Conservation (phyloP, 2,113 vertebrate genomes). For the Ptilorrhoa leucosticta region DNA sequence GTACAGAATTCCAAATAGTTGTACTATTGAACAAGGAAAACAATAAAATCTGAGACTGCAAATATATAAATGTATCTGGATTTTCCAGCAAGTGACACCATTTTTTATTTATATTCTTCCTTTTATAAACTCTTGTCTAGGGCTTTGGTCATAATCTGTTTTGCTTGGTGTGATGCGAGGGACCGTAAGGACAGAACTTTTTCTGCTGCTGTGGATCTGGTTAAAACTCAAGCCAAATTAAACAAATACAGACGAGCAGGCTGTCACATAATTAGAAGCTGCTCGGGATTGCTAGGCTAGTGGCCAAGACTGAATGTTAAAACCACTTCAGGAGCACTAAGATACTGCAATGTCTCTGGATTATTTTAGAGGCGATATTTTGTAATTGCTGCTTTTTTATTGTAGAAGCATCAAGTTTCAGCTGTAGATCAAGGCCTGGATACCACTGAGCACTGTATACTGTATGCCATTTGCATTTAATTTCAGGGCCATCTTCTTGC, state of each 20-base stretch:
- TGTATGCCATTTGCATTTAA: neutral
- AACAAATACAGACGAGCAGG: conserved; percentile 4
- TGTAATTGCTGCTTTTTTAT: neutral
- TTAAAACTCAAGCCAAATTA: conserved; percentile 27
- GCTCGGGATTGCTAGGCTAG: neutral
- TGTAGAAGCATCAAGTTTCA: neutral
- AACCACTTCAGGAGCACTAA: neutral
- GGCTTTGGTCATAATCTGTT: neutral
- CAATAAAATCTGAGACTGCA: neutral
- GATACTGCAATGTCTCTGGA: neutral
- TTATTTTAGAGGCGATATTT: neutral
- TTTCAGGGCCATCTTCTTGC: neutral
- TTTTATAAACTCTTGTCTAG: neutral
- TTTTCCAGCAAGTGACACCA: neutral
- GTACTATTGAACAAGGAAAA: neutral
- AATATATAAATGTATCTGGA: neutral
- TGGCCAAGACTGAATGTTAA: neutral
- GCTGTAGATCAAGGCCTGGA: neutral
- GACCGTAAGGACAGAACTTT: neutral
- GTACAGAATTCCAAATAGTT: neutral
- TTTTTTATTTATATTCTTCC: neutral
- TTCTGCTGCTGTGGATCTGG: neutral
- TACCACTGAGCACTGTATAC: neutral
- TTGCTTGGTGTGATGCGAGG: neutral
- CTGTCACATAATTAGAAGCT: neutral